Evolutionary conservation across 2,888 invertebrate genomes (phyloP).

Genomic region (Spialia ferax): DNA sequence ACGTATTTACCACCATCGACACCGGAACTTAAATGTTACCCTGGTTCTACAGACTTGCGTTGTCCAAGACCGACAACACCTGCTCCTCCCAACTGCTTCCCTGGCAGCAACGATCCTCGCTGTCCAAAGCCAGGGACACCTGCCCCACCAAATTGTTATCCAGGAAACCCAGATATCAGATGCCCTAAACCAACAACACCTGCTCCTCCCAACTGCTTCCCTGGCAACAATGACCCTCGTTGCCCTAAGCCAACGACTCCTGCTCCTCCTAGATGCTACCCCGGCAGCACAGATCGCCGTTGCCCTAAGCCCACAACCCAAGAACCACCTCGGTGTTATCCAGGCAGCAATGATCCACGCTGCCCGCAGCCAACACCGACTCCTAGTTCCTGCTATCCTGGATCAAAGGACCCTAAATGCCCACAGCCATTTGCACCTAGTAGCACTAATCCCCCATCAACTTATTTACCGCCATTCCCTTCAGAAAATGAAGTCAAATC

Average conservation of each 20-base stretch:
- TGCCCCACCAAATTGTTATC: constrained; percentile 43
- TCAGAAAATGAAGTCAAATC: constrained; percentile 72
- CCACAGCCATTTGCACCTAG: constrained; percentile 76
- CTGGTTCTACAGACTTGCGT: constrained; percentile 50
- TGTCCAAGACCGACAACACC: constrained; percentile 49
- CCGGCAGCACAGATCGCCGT: constrained; percentile 53
- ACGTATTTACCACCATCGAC: constrained; percentile 52
- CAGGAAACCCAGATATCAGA: constrained; percentile 42
- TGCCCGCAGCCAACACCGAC: constrained; percentile 63
- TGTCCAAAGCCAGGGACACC: constrained; percentile 47
- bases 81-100: constrained; percentile 40
- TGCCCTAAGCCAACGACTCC: constrained; percentile 48
- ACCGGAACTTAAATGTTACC: constrained; percentile 44
- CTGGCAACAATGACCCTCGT: constrained; percentile 58
- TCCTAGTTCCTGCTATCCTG: constrained; percentile 75
- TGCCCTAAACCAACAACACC: constrained; percentile 40
- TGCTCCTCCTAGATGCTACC: constrained; percentile 56
- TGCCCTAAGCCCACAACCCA: constrained; percentile 45
- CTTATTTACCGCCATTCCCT: constrained; percentile 80
- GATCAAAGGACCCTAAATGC: constrained; percentile 74
- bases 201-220: constrained; percentile 51
- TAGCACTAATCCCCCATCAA: constrained; percentile 75
- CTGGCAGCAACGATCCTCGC: constrained; percentile 44
- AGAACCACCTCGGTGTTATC: constrained; percentile 52
- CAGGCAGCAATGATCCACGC: constrained; percentile 54